Percentiles rank a stretch among this genome's conserved stretches.
These are phyloP conservation scores for Anisognathus igniventris DNA, from an alignment of 2,797 vertebrate genomes.

Conservation along the genomic window DNA sequence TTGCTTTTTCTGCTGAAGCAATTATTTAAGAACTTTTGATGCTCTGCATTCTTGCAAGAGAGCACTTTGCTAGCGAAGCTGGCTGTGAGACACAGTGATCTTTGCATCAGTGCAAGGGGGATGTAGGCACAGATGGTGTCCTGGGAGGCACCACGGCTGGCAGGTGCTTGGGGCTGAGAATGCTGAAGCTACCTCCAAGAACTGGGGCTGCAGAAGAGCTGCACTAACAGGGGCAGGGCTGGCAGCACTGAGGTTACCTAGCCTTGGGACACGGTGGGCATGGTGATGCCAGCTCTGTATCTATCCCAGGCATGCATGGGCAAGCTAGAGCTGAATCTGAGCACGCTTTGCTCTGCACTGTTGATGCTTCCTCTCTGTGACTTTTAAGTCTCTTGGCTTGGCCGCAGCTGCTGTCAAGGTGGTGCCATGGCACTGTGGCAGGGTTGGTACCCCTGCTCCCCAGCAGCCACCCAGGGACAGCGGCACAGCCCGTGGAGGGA, in stretches of 20 bases:
- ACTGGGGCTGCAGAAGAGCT: background rate
- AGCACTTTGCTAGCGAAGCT: background rate
- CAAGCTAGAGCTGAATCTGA: background rate
- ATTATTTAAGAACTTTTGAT: background rate
- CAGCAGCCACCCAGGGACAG: background rate
- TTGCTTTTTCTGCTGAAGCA: background rate
- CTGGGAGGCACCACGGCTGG: background rate
- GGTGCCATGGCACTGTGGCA: accelerated
- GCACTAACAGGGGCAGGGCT: background rate
- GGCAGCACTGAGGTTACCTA: accelerated
- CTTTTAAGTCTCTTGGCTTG: background rate
- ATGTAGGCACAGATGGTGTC: accelerated
- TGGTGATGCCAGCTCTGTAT: accelerated
- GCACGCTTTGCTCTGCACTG: background rate
- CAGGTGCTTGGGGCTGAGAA: background rate
- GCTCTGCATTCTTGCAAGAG: background rate
- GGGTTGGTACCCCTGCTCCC: background rate
- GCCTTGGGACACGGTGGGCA: accelerated
- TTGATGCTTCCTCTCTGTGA: background rate
- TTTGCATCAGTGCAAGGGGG: background rate
- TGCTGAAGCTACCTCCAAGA: background rate
- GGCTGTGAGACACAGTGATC: accelerated
- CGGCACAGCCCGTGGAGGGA: accelerated
- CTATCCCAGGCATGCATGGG: background rate
- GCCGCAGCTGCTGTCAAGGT: background rate